Evolutionary conservation across 2,113 vertebrate genomes (phyloP).

Genomic region (Ardeotis arabs): DNA sequence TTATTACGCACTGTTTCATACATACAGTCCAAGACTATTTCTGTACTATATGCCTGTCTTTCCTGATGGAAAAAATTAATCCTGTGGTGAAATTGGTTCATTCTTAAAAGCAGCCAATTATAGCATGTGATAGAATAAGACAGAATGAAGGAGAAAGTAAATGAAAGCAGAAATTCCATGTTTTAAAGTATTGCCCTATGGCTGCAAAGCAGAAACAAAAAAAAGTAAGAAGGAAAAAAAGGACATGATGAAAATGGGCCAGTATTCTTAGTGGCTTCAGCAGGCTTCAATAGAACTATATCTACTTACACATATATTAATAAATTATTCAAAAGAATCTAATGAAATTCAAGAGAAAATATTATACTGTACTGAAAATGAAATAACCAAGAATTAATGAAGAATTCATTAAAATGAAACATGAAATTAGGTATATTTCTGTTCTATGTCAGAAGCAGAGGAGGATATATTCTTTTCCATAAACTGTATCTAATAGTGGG

Average conservation of each 20-base stretch:
- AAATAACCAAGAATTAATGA: background rate
- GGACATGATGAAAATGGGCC: background rate
- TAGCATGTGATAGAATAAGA: background rate
- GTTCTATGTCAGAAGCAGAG: background rate
- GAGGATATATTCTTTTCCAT: background rate
- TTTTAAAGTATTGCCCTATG: background rate
- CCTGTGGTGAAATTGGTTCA: background rate
- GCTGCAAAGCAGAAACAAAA: background rate
- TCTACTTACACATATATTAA: background rate
- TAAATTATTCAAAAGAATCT: background rate
- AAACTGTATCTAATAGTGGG: background rate
- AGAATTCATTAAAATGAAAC: background rate
- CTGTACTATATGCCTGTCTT: background rate
- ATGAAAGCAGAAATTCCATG: background rate
- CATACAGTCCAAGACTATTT: rapidly evolving
- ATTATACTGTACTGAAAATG: background rate
- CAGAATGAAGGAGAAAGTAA: background rate
- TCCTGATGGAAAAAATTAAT: background rate
- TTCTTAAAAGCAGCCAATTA: background rate
- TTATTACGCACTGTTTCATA: background rate
- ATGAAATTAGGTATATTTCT: background rate
- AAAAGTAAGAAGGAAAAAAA: background rate
- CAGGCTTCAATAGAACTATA: background rate
- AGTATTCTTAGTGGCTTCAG: background rate
- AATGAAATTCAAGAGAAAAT: background rate